Evolutionary conservation across 2,113 vertebrate species (phyloP), one percentile per base, ranked within the genome.

Genomic region (Pomatorhinus ruficollis): DNA sequence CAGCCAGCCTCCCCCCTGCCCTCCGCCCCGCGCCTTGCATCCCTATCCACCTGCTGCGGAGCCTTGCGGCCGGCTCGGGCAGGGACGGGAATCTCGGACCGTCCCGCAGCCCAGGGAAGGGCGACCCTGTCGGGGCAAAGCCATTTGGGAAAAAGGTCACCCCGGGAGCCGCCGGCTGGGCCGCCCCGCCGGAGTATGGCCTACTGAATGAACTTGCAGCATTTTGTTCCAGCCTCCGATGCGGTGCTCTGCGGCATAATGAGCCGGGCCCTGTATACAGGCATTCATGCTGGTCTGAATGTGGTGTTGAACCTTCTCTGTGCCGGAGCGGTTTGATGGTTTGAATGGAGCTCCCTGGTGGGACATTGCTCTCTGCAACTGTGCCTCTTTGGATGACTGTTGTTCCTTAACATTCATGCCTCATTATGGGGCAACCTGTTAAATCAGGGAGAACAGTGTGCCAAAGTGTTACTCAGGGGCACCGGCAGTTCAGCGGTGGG

Each of bases 391-490:
- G 97, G 98, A 98, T 94, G 97, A 97, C 98, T 97, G 98, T 98
- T 97, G 98, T 98, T 98, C 97, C 96, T 97, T 98, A 97, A 98
- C 98, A 98, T 98, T 98, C 98, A 98, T 97, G 98, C 97, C 98
- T 98, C 98, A 97, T 98, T 98, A 98, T 98, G 97, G 97, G 97
- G 97, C 98, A 98, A 99, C 99, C 98, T 98, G 99, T 98, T 99
- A 98, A 98, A 98, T 98, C 96, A 92, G 97, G 98, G 95, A 93
- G 97, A 97, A 89, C 97, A 97, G 95, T 94, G 97, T 98, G 97
- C 95, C 97, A 95, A 95, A 98, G 97, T 95, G 98, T 97, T 98
- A 94, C 97, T 95, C 89, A 96, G 96, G 98, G 97, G 97, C 98
- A 97, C 93, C 95, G 97, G 95, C 96, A 90, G 97, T 95, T 95